Percentiles rank a stretch among this genome's conserved stretches.
phyloP scores from a whole-genome alignment of 2,797 vertebrate genomes.

The Echeneis naucrates region DNA sequence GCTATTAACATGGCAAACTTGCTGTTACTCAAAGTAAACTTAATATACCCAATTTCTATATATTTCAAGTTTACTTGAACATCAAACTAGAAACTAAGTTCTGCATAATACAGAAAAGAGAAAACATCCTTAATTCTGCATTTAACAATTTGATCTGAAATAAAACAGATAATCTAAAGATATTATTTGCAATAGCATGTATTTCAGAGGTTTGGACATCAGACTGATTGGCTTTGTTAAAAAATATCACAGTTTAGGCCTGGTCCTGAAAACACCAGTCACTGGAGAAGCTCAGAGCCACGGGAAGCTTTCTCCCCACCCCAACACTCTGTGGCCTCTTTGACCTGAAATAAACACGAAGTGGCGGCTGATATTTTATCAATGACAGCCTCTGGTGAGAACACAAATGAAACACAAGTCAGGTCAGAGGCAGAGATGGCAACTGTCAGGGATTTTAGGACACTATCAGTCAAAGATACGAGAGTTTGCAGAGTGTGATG shows the following conservation, averaged over 20 bases:
- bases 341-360: conserved; percentile 17
- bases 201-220: no score
- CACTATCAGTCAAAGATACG: not conserved
- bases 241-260: no score
- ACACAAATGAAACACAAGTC: not conserved
- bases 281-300: not conserved
- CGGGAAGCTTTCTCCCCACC: not conserved
- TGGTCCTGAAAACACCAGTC: not conserved
- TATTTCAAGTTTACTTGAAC: not conserved
- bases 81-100: not conserved
- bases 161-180: not conserved
- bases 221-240: no score
- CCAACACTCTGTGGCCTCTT: conserved; percentile 13
- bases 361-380: conserved; percentile 21
- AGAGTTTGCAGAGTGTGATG: not conserved
- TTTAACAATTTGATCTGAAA: not conserved
- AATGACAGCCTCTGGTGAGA: conserved; percentile 27
- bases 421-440: conserved; percentile 5
- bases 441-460: not conserved
- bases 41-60: not conserved
- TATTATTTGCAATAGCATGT: not conserved
- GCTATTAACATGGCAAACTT: not conserved
- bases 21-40: not conserved
- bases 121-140: not conserved
- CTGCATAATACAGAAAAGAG: not conserved